Percentiles rank a stretch among this genome's conserved stretches.
phyloP scores from a whole-genome alignment of 2,888 invertebrate species.

The Coronaproctus castanopsis region DNA sequence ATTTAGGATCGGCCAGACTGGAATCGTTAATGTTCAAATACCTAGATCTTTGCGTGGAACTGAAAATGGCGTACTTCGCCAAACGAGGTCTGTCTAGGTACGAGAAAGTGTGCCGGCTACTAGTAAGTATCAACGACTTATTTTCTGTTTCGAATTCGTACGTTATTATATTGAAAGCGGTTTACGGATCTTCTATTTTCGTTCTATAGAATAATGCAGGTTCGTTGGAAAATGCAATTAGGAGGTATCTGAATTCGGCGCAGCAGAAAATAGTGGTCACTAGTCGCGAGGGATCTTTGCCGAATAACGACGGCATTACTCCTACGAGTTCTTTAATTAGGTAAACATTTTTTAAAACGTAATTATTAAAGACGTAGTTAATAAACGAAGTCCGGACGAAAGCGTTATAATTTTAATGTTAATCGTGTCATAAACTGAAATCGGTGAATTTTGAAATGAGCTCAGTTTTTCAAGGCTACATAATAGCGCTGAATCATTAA shows the following conservation, averaged over 20 bases:
- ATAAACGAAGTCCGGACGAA: constrained; percentile 88
- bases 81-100: constrained; percentile 99
- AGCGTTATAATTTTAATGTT: constrained; percentile 50
- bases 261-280: constrained; percentile 92
- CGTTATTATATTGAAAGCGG: too few species aligned
- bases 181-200: neutral
- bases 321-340: too few species aligned
- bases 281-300: too few species aligned
- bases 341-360: constrained; percentile 87
- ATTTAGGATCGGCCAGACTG: constrained; percentile 85
- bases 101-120: constrained; percentile 90
- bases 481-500: too few species aligned
- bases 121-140: too few species aligned
- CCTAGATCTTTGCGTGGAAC: constrained; percentile 87
- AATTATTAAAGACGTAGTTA: constrained; percentile 91
- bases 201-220: constrained; percentile 61
- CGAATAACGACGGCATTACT: too few species aligned
- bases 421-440: too few species aligned
- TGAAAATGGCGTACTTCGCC: constrained; percentile 94
- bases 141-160: too few species aligned
- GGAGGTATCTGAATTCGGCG: constrained; percentile 83
- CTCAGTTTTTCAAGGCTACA: too few species aligned
- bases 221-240: constrained; percentile 90
- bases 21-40: constrained; percentile 99
- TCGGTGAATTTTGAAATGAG: too few species aligned